Percentiles rank a stretch among this genome's conserved stretches.
These are phyloP conservation scores for Oryzaephilus surinamensis DNA, from an alignment of 1,140 invertebrate species.

Conservation along the genomic window DNA sequence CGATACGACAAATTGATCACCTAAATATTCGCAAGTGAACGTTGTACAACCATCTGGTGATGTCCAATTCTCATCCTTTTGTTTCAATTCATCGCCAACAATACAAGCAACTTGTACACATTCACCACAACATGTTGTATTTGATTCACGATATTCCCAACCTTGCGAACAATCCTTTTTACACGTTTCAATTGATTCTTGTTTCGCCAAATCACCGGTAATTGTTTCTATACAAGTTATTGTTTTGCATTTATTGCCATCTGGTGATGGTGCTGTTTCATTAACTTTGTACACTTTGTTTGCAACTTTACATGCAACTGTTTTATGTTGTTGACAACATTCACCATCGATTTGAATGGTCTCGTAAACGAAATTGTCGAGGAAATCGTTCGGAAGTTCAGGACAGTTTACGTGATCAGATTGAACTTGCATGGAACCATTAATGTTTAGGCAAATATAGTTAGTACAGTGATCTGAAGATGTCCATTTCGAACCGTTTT, in stretches of 20 bases:
- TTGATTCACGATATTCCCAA: slow-evolving; percentile 43
- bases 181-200: slow-evolving; percentile 43
- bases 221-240: slow-evolving; percentile 43
- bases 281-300: slow-evolving; percentile 33
- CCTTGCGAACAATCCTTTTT: slow-evolving; percentile 36
- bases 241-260: slow-evolving; percentile 47
- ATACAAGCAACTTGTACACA: slow-evolving; percentile 57
- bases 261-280: slow-evolving; percentile 43
- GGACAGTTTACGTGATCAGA: slow-evolving; percentile 14
- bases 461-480: slow-evolving; percentile 57
- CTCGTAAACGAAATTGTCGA: slow-evolving; percentile 22
- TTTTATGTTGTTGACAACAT: slow-evolving; percentile 27
- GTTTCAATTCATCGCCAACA: slow-evolving; percentile 43
- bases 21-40: slow-evolving; percentile 41
- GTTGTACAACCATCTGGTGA: slow-evolving; percentile 57
- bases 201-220: slow-evolving; percentile 40
- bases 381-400: slow-evolving; percentile 17
- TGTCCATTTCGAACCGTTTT: slow-evolving; percentile 46
- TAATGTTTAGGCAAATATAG: slow-evolving; percentile 49
- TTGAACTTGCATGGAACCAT: slow-evolving; percentile 21
- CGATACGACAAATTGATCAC: slow-evolving; percentile 42
- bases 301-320: slow-evolving; percentile 24
- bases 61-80: slow-evolving; percentile 46
- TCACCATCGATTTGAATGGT: slow-evolving; percentile 17
- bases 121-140: slow-evolving; percentile 54